Percentiles rank a stretch among this genome's conserved stretches.
These are phyloP conservation scores for Eumacrocentrus americanus DNA, from an alignment of 2,888 invertebrate genomes.

Conservation along the genomic window DNA sequence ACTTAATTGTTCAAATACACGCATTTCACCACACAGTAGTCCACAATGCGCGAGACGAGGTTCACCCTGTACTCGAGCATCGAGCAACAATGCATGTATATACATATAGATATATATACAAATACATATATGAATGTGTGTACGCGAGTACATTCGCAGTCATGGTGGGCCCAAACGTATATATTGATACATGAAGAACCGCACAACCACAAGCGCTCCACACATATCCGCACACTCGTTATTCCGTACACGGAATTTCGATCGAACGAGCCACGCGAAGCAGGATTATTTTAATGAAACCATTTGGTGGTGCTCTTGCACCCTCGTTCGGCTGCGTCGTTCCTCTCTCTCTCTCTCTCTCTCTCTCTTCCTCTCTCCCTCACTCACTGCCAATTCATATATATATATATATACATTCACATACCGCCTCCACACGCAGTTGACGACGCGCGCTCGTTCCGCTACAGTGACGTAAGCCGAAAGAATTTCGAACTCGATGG, in stretches of 20 bases:
- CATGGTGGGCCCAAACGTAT: constrained; percentile 11
- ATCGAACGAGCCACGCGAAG: constrained; percentile 43
- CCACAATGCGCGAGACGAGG: constrained; percentile 29
- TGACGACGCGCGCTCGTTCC: constrained; percentile 22
- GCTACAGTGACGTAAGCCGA: constrained; percentile 16
- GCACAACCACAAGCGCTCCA: constrained; percentile 17
- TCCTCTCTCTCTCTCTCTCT: no score
- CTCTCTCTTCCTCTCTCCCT: constrained; percentile 7
- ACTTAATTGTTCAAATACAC: constrained; percentile 55
- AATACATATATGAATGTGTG: constrained; percentile 7
- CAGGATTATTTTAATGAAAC: constrained; percentile 52
- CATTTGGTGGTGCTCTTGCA: constrained; percentile 39
- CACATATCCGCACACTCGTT: constrained; percentile 43
- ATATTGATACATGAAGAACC: constrained; percentile 26
- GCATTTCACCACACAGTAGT: constrained; percentile 46
- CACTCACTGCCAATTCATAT: neutral
- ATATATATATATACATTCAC: neutral
- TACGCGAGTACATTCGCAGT: constrained; percentile 11
- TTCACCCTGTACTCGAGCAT: constrained; percentile 25
- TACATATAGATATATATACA: constrained; percentile 18
- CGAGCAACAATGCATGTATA: constrained; percentile 32
- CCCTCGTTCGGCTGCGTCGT: constrained; percentile 13
- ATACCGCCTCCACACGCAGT: constrained; percentile 1
- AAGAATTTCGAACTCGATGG: constrained; percentile 23
- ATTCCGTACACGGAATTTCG: constrained; percentile 47